Evolutionary conservation across 2,797 vertebrate genomes (phyloP).

Genomic region (Brachyalestes nurse): DNA sequence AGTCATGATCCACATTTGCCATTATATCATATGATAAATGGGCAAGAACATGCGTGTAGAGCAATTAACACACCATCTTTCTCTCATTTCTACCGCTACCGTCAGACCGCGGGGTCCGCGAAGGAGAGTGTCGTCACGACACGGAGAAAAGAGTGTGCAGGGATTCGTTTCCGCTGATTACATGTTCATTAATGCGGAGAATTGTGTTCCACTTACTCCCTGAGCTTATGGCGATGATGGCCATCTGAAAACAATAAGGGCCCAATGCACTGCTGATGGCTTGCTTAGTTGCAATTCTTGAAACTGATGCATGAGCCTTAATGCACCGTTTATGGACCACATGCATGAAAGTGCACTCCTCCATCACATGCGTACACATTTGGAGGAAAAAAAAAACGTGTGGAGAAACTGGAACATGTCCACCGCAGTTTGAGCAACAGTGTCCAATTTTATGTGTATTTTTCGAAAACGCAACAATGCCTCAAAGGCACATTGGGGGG

Average conservation of each 20-base stretch:
- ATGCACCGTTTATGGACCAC: too few relatives aligned
- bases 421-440: too few relatives aligned
- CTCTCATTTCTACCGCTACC: background rate
- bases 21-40: background rate
- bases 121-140: background rate
- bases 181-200: slow-evolving; percentile 4
- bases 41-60: background rate
- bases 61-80: too few relatives aligned
- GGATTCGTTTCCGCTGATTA: slow-evolving; percentile 3
- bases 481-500: too few relatives aligned
- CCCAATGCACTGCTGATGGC: background rate
- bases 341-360: too few relatives aligned
- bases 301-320: too few relatives aligned
- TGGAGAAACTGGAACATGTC: too few relatives aligned
- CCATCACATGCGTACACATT: too few relatives aligned
- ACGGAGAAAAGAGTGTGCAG: background rate
- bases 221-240: slow-evolving; percentile 26
- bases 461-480: too few relatives aligned
- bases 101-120: background rate
- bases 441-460: too few relatives aligned
- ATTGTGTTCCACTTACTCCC: slow-evolving; percentile 28
- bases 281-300: background rate
- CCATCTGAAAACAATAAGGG: slow-evolving; percentile 21
- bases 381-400: too few relatives aligned
- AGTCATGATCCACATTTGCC: background rate